Evolutionary conservation across 2,113 vertebrate genomes (phyloP), one percentile per base, ranked within the genome.

Genomic region (Microcebus lehilahytsara): DNA sequence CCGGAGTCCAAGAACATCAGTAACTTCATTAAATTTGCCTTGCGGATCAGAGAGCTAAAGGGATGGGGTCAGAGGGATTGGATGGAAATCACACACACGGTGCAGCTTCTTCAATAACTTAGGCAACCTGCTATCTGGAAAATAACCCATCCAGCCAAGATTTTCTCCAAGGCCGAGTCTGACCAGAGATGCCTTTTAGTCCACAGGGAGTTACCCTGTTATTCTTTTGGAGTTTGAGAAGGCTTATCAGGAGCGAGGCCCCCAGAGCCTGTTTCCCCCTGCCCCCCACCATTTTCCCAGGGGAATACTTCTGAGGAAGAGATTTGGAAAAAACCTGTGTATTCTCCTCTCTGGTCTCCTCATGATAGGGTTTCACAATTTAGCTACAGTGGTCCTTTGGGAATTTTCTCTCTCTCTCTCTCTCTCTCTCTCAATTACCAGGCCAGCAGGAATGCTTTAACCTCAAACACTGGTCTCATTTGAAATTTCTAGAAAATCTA

Each of bases 361-460:
- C 74, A 34, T 14, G 62, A 75, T 1, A 25, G 58, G 51, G 91
- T 97, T 96, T 85, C 95, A 96, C 89, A 97, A 93, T 79, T 90
- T 74, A 88, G 62, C 93, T 69, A 25, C 89, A 84, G 83, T 83
- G 66, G 19, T 37, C 89, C 34, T 80, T 23, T n/a, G 71, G 62
- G 80, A 93, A 49, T 66, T 56, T 32, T 32, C 58, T 71, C 51
- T 93, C 46, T 92, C 58, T 32, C 58, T 71, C 51, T 93, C 46
- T 92, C 58, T 93, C 46, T 92, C 71, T 93, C 53, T 92, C 75
- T 95, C 84, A 93, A 17, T 87, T 25, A 71, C 71, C 42, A 66
- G n/a, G n/a, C 46, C 66, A 86, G 22, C 81, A 34, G 42, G 62
- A 94, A 10, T 25, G 25, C 10, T 93, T 93, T 72, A 77, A 91